A percentile compares a stretch with the other conserved stretches of the same genome.
phyloP scores from a whole-genome alignment of 1,140 invertebrate species.

The Aphis gossypii region DNA sequence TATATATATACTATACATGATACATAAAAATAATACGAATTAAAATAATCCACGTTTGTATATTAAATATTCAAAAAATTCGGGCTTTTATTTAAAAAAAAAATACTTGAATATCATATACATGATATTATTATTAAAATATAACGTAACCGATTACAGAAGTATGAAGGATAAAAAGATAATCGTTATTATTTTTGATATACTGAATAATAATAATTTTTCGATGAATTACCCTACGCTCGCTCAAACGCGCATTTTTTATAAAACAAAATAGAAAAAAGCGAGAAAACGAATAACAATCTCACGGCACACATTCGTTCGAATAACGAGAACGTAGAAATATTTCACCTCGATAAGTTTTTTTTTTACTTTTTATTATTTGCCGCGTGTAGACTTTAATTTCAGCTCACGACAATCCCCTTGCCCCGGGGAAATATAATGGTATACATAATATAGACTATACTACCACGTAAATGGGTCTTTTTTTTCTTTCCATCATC shows the following conservation, averaged over 20 bases:
- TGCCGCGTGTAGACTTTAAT: conserved; percentile 44
- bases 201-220: conserved; percentile 19
- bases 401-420: conserved; percentile 37
- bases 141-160: not conserved
- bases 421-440: conserved; percentile 47
- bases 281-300: not conserved
- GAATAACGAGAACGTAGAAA: not conserved
- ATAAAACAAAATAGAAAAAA: not conserved
- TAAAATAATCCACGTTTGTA: not conserved
- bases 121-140: conserved; percentile 2
- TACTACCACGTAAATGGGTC: conserved; percentile 32
- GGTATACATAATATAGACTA: conserved; percentile 37
- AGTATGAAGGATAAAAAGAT: not conserved
- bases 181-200: not conserved
- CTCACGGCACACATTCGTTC: not conserved
- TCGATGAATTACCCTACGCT: not conserved
- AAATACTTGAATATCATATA: not conserved
- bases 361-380: conserved; percentile 16
- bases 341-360: conserved; percentile 22
- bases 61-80: not conserved
- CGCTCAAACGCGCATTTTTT: not conserved
- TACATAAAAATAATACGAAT: not conserved
- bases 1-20: not conserved
- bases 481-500: not conserved
- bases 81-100: not conserved